Evolutionary conservation across 2,797 vertebrate genomes (phyloP).

Genomic region (Hylomyscus alleni): DNA sequence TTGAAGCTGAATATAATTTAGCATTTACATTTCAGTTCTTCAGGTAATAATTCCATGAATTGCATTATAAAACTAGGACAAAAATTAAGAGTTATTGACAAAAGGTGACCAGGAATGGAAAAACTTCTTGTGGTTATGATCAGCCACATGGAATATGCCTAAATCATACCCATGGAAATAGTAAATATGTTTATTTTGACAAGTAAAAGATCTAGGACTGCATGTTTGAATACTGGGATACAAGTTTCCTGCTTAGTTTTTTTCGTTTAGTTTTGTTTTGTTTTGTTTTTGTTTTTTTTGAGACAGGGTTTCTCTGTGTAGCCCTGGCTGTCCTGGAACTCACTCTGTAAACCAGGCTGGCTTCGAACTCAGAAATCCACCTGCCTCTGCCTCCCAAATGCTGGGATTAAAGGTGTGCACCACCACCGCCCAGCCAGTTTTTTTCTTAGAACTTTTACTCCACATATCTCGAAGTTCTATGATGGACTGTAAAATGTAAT

Average conservation of each 20-base stretch:
- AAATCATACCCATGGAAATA: background rate
- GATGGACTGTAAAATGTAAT: background rate
- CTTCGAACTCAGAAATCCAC: no score
- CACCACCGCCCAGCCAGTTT: no score
- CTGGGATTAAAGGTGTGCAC: no score
- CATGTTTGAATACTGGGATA: background rate
- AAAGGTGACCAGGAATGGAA: constrained; percentile 2
- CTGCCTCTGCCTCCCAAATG: no score
- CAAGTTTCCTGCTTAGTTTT: background rate
- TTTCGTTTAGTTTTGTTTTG: no score
- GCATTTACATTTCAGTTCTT: constrained; percentile 69
- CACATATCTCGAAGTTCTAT: background rate
- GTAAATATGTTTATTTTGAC: background rate
- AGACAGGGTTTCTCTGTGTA: no score
- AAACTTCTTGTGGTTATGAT: background rate
- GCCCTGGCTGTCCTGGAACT: no score
- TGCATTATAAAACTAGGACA: constrained; percentile 42
- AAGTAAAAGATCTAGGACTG: background rate
- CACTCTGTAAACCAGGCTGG: no score
- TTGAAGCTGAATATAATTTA: constrained; percentile 72
- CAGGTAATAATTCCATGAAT: constrained; percentile 54
- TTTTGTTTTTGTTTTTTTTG: no score
- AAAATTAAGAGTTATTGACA: constrained; percentile 63
- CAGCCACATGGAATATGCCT: background rate
- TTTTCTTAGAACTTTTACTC: background rate